phyloP scores from a whole-genome alignment of 2,888 invertebrate genomes.

The Synergus umbraculus region DNA sequence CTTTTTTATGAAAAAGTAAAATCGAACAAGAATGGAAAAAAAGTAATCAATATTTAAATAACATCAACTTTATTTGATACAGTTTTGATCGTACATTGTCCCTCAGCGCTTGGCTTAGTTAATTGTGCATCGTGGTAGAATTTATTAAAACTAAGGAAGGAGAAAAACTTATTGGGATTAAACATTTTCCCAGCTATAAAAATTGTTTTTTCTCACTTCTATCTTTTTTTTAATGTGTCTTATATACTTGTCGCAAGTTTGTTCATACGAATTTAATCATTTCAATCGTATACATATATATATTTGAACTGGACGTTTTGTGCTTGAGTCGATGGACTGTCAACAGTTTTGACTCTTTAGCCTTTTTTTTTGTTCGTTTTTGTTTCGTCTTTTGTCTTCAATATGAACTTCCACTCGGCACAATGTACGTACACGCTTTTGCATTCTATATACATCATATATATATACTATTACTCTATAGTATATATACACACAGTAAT shows the following conservation, averaged over 20 bases:
- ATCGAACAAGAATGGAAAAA: not conserved
- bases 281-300: not conserved
- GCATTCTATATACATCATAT: slow-evolving; percentile 36
- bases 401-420: slow-evolving; percentile 34
- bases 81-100: slow-evolving; percentile 66
- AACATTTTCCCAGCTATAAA: not conserved
- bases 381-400: not conserved
- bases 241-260: slow-evolving; percentile 13
- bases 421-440: slow-evolving; percentile 38
- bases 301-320: slow-evolving; percentile 20
- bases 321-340: slow-evolving; percentile 23
- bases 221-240: not conserved
- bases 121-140: slow-evolving; percentile 67
- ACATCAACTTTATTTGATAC: slow-evolving; percentile 74
- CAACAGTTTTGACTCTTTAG: slow-evolving; percentile 6
- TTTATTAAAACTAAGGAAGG: slow-evolving; percentile 58
- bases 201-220: slow-evolving; percentile 25
- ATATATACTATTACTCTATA: slow-evolving; percentile 32
- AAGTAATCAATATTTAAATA: slow-evolving; percentile 66
- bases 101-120: slow-evolving; percentile 57
- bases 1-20: too few species aligned
- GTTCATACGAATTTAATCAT: not conserved
- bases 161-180: slow-evolving; percentile 48
- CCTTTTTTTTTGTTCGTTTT: slow-evolving; percentile 18
- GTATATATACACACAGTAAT: slow-evolving; percentile 33